These are phyloP conservation scores for Lissonota sp. DNA, from an alignment of 2,888 invertebrate species.

Conservation along the genomic window DNA sequence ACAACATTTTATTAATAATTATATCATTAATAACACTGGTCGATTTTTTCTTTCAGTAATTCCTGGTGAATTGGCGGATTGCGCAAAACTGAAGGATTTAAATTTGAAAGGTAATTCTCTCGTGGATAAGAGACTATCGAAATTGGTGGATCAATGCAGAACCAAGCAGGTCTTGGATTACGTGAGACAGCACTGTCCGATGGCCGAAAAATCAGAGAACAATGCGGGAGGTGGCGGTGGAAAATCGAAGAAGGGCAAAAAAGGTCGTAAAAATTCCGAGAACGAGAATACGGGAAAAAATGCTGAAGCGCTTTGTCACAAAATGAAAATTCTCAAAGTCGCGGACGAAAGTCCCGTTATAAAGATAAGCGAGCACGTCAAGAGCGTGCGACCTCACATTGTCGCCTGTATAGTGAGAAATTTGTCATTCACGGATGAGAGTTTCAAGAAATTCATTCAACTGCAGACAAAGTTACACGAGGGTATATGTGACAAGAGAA, in stretches of 20 bases:
- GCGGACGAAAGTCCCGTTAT: constrained; percentile 85
- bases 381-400: constrained; percentile 88
- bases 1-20: too few relatives aligned
- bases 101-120: constrained; percentile 91
- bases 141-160: constrained; percentile 90
- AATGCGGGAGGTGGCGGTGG: constrained; percentile 73
- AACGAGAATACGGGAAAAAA: constrained; percentile 72
- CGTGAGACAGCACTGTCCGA: constrained; percentile 88
- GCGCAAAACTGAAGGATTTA: constrained; percentile 91
- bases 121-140: constrained; percentile 89
- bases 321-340: constrained; percentile 78
- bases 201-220: constrained; percentile 78
- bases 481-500: constrained; percentile 91
- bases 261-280: constrained; percentile 75
- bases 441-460: constrained; percentile 91
- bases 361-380: constrained; percentile 86
- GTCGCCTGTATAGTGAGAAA: constrained; percentile 90
- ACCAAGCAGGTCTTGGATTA: constrained; percentile 92
- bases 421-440: constrained; percentile 86
- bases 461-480: constrained; percentile 92
- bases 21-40: too few relatives aligned
- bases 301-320: constrained; percentile 76
- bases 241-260: constrained; percentile 80
- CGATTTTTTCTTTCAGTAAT: constrained; percentile 84
- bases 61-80: constrained; percentile 89